Evolutionary conservation across 2,888 invertebrate genomes (phyloP).

Genomic region (Lithosia quadra): DNA sequence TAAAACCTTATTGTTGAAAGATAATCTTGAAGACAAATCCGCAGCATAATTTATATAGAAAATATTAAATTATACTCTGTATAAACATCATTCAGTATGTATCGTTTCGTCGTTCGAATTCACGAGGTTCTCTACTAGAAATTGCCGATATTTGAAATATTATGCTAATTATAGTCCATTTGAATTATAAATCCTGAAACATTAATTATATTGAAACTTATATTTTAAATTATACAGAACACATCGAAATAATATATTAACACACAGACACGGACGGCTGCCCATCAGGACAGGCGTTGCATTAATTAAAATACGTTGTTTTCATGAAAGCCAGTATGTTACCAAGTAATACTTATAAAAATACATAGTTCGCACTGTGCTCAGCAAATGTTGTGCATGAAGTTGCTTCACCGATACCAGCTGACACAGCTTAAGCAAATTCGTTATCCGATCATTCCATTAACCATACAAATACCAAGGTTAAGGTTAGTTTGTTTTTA

Average conservation of each 20-base stretch:
- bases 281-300: slow-evolving; percentile 50
- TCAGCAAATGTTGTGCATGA: slow-evolving; percentile 70
- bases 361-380: slow-evolving; percentile 66
- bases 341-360: slow-evolving; percentile 57
- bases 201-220: slow-evolving; percentile 40
- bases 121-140: slow-evolving; percentile 24
- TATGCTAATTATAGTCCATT: slow-evolving; percentile 41
- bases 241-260: slow-evolving; percentile 53
- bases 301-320: slow-evolving; percentile 36
- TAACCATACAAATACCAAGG: slow-evolving; percentile 31
- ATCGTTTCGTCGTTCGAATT: slow-evolving; percentile 11
- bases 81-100: slow-evolving; percentile 50
- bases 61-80: slow-evolving; percentile 54
- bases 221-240: slow-evolving; percentile 47
- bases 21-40: slow-evolving; percentile 23
- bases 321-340: slow-evolving; percentile 46
- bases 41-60: slow-evolving; percentile 37
- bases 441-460: slow-evolving; percentile 33
- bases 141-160: slow-evolving; percentile 31
- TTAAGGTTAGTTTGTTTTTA: slow-evolving; percentile 28
- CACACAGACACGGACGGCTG: slow-evolving; percentile 56
- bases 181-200: slow-evolving; percentile 46
- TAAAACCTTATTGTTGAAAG: slow-evolving; percentile 19
- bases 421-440: slow-evolving; percentile 50
- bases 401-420: slow-evolving; percentile 52